Evolutionary conservation across 2,113 vertebrate genomes (phyloP).

Genomic region (Suricata suricatta): DNA sequence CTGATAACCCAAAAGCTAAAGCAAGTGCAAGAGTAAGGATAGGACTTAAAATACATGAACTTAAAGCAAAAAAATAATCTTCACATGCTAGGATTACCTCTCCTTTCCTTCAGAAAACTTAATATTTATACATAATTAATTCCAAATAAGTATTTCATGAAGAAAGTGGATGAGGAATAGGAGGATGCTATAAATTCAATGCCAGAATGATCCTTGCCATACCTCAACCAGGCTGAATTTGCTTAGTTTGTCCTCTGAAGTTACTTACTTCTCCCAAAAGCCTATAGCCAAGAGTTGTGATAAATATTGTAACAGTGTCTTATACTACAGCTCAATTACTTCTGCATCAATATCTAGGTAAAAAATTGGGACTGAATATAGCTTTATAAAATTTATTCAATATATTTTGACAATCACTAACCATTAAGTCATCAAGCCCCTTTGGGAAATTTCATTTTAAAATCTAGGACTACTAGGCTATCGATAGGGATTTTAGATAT

Average conservation of each 20-base stretch:
- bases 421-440: not conserved
- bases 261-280: conserved; percentile 22
- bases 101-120: conserved; percentile 9
- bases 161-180: conserved; percentile 7
- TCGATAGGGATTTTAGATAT: not conserved
- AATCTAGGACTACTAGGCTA: not conserved
- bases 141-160: conserved; percentile 42
- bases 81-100: not conserved
- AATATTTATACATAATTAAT: not conserved
- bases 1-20: not conserved
- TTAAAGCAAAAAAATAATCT: not conserved
- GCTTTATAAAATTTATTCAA: not conserved
- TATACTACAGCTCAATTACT: not conserved
- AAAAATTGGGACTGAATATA: not conserved
- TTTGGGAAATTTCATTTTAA: not conserved
- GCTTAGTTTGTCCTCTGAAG: not conserved
- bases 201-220: not conserved
- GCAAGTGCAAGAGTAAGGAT: not conserved
- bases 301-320: conserved; percentile 30
- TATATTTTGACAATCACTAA: not conserved
- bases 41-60: not conserved
- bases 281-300: not conserved
- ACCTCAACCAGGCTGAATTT: not conserved
- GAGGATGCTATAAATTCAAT: not conserved
- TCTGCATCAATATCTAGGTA: not conserved